Base-by-base conservation (phyloP, 2,888 invertebrate genomes). In the Drosophila dives region DNA sequence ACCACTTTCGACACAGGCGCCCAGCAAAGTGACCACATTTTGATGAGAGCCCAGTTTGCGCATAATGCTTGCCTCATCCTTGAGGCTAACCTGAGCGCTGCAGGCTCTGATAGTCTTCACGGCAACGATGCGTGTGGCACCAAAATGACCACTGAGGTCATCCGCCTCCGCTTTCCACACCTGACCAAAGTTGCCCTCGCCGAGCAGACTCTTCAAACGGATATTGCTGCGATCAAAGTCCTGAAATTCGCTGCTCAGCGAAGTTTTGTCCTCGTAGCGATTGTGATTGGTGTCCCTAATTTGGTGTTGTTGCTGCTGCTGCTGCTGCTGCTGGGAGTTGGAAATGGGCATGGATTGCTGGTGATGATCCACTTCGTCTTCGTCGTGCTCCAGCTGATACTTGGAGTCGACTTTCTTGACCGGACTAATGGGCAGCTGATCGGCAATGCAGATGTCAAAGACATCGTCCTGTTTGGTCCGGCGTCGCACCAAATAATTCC, bases 111-210 rank as follows among this genome's bases (percentile, higher is more conserved):
- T 96, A 12, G 95, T 96, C 92, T 97, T 97, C 10, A 97, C 97
- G 6, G 97, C 97, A n/a, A 97, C 97, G 72, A 96, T 94, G 67
- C 96, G 94, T 26, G 97, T 96, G 72, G 96, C 94, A 0, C 96
- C 96, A 77, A 96, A 95, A 87, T 96, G 96, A 1, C 96, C 96
- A 54, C 95, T 95, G 64, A 97, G 93, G 87, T 97, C 96, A 83
- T 97, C 96, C 1, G 97, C 97, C 92, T 97, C 96, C 5, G 97
- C 97, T 93, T 97, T 96, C 96, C 97, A 97, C 23, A 97, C 97
- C 94, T 96, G 96, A 32, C 97, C 97, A 91, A 97, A 97, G 92
- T 97, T 97, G 40, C 97, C 97, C 93, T 97, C 96, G 10, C 97
- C 97, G 33, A 97, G 93, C 60, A 97, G 94, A 26, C 97, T 97